These are phyloP conservation scores for Agrochola litura DNA, from an alignment of 2,888 invertebrate species.

Conservation along the genomic window DNA sequence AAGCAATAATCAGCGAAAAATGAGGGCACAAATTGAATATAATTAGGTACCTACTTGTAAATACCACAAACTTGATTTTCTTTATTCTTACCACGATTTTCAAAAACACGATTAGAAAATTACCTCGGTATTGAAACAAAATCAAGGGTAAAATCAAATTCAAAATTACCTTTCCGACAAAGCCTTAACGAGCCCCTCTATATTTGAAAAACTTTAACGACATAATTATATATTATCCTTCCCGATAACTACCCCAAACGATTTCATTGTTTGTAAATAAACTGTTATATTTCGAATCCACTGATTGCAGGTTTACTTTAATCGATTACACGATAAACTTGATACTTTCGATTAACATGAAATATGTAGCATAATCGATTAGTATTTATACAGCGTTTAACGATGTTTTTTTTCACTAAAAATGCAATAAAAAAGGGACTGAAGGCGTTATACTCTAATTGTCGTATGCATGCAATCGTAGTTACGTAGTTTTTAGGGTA, in stretches of 20 bases:
- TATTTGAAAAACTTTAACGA: conserved; percentile 39
- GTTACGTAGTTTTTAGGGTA: conserved; percentile 34
- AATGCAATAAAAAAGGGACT: conserved; percentile 7
- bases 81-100: no score
- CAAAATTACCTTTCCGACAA: conserved; percentile 11
- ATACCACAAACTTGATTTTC: conserved; percentile 1
- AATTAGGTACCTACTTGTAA: conserved; percentile 7
- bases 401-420: conserved; percentile 25
- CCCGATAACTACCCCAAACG: background rate
- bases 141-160: conserved; percentile 29
- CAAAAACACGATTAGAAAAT: conserved; percentile 10
- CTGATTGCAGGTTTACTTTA: conserved; percentile 33
- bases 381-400: conserved; percentile 37
- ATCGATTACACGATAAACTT: conserved; percentile 50
- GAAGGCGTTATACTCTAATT: conserved; percentile 51
- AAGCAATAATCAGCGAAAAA: conserved; percentile 19
- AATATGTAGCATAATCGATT: conserved; percentile 53
- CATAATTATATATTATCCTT: conserved; percentile 44
- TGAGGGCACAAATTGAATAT: conserved; percentile 7
- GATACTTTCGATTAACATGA: conserved; percentile 46
- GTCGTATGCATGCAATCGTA: conserved; percentile 31
- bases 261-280: conserved; percentile 49
- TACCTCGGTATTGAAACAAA: conserved; percentile 25
- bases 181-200: conserved; percentile 18
- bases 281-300: conserved; percentile 25